phyloP scores from a whole-genome alignment of 2,113 vertebrate species.

The Hydrochoerus hydrochaeris region DNA sequence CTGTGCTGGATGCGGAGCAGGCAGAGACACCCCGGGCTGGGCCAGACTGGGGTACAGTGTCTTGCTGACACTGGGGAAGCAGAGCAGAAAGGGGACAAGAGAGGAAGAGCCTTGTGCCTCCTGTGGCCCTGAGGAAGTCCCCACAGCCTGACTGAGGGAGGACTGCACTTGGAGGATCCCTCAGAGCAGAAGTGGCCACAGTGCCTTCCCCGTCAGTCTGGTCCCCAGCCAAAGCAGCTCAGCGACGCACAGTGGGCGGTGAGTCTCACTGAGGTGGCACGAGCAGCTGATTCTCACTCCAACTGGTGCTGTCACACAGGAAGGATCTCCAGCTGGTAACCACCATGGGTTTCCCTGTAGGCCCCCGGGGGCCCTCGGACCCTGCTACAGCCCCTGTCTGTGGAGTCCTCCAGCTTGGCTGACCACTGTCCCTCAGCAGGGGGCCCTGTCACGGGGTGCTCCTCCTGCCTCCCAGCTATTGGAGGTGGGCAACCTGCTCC shows the following conservation, averaged over 20 bases:
- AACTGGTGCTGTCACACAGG: not conserved
- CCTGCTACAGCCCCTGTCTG: not conserved
- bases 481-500: not conserved
- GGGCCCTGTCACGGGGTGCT: too few relatives aligned
- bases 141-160: not conserved
- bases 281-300: not conserved
- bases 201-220: not conserved
- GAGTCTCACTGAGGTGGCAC: not conserved
- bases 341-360: not conserved
- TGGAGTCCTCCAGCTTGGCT: not conserved
- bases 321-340: not conserved
- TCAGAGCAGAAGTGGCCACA: not conserved
- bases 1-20: too few relatives aligned
- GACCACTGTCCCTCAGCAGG: too few relatives aligned
- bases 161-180: not conserved
- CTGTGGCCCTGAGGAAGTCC: not conserved
- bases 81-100: not conserved
- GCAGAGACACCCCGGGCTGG: not conserved
- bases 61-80: not conserved
- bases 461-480: not conserved
- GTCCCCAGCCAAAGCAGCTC: not conserved
- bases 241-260: not conserved
- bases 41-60: too few relatives aligned
- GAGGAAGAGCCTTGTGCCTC: not conserved
- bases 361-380: too few relatives aligned